Evolutionary conservation across 2,888 invertebrate species (phyloP).

Genomic region (Tipula lateralis): DNA sequence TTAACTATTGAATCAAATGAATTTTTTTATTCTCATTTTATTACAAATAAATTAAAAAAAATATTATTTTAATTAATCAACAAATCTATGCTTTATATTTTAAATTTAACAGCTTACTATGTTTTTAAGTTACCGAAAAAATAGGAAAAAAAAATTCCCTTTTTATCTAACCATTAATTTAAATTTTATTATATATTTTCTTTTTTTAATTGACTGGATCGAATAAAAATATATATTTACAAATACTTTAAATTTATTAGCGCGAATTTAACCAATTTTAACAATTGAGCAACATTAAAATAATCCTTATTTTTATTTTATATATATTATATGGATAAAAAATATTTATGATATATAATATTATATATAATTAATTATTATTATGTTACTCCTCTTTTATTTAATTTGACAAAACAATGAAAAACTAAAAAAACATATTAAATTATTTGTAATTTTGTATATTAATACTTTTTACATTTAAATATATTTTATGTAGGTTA

Average conservation of each 20-base stretch:
- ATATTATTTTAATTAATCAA: slow-evolving; percentile 6
- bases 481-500: slow-evolving; percentile 4
- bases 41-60: slow-evolving; percentile 13
- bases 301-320: neutral
- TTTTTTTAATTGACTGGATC: slow-evolving; percentile 13
- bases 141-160: neutral
- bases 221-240: slow-evolving; percentile 24
- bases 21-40: neutral
- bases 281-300: slow-evolving; percentile 11
- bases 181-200: neutral
- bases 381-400: neutral
- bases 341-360: neutral
- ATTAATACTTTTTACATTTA: slow-evolving; percentile 19
- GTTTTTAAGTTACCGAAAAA: slow-evolving; percentile 5
- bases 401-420: neutral
- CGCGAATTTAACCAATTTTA: slow-evolving; percentile 19
- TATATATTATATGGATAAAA: neutral
- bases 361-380: neutral
- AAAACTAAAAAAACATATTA: neutral
- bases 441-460: neutral
- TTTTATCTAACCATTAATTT: slow-evolving; percentile 15
- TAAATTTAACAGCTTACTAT: neutral
- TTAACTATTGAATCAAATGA: slow-evolving; percentile 3
- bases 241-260: neutral
- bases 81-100: neutral